Percentiles rank a stretch among this genome's conserved stretches.
These are phyloP conservation scores for Drosophila mayaguana DNA, from an alignment of 2,888 invertebrate species.

Conservation along the genomic window DNA sequence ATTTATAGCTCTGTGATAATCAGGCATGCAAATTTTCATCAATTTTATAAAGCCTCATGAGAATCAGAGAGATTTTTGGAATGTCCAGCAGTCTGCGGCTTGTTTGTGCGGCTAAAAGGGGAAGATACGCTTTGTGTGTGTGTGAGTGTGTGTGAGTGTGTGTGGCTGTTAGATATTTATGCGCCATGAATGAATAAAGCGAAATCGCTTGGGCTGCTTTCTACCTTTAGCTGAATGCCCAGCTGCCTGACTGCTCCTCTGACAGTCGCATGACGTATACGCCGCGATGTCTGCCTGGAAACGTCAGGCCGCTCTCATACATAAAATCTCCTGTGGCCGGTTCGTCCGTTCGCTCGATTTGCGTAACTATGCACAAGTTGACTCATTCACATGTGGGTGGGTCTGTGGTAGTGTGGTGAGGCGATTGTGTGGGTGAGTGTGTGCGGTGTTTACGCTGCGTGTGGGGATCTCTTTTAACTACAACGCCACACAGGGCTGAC, in stretches of 20 bases:
- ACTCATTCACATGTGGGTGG: constrained; percentile 48
- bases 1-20: neutral
- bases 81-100: constrained; percentile 2
- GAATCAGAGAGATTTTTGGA: constrained; percentile 11
- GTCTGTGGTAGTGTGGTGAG: neutral
- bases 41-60: constrained; percentile 2
- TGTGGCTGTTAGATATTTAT: constrained; percentile 62
- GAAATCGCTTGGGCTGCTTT: constrained; percentile 42
- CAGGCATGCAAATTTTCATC: neutral
- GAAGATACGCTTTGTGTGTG: neutral
- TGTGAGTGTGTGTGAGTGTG: constrained; percentile 9
- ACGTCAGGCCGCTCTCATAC: constrained; percentile 56
- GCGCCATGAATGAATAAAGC: constrained; percentile 75
- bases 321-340: constrained; percentile 68
- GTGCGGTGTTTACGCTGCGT: constrained; percentile 27
- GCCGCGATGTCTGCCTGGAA: constrained; percentile 60
- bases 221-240: constrained; percentile 47
- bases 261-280: constrained; percentile 63
- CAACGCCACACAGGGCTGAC: constrained; percentile 43
- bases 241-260: constrained; percentile 44
- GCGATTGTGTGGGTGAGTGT: neutral
- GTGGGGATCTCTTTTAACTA: constrained; percentile 35
- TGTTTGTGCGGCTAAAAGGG: constrained; percentile 8
- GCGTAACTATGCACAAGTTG: constrained; percentile 74
- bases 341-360: constrained; percentile 59